These are phyloP conservation scores for Eupithecia exiguata DNA, from an alignment of 2,888 invertebrate genomes.

Conservation along the genomic window DNA sequence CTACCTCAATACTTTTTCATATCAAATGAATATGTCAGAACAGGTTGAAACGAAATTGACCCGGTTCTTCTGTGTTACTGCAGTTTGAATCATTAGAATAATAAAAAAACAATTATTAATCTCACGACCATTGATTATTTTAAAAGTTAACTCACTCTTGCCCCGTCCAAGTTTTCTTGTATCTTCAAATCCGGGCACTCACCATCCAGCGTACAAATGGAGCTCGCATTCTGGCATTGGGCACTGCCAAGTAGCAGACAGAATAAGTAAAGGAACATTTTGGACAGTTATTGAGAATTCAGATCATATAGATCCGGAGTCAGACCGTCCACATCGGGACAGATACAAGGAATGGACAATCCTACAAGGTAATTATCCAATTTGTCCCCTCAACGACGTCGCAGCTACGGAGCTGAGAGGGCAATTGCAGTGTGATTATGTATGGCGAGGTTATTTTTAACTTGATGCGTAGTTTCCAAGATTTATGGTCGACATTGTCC, in stretches of 20 bases:
- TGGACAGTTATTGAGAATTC: constrained; percentile 43
- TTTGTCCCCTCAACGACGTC: constrained; percentile 53
- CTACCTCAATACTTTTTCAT: background rate
- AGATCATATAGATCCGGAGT: background rate
- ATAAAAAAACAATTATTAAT: background rate
- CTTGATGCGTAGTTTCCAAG: constrained; percentile 11
- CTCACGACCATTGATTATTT: background rate
- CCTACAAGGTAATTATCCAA: constrained; percentile 77
- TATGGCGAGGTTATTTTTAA: constrained; percentile 27
- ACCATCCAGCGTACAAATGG: constrained; percentile 63
- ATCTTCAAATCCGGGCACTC: constrained; percentile 71
- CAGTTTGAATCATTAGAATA: background rate
- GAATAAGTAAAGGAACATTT: constrained; percentile 58
- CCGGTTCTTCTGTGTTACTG: background rate
- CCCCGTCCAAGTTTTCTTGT: constrained; percentile 73
- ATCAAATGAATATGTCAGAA: background rate
- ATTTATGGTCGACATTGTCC: background rate
- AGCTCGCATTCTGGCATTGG: constrained; percentile 31
- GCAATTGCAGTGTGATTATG: constrained; percentile 29
- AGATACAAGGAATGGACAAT: constrained; percentile 57
- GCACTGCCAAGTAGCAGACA: constrained; percentile 52
- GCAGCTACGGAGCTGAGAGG: constrained; percentile 1
- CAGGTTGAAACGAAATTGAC: background rate
- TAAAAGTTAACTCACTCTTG: constrained; percentile 61
- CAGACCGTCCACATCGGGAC: constrained; percentile 41